phyloP scores from a whole-genome alignment of 2,888 invertebrate species.

The Heteromurus nitidus region DNA sequence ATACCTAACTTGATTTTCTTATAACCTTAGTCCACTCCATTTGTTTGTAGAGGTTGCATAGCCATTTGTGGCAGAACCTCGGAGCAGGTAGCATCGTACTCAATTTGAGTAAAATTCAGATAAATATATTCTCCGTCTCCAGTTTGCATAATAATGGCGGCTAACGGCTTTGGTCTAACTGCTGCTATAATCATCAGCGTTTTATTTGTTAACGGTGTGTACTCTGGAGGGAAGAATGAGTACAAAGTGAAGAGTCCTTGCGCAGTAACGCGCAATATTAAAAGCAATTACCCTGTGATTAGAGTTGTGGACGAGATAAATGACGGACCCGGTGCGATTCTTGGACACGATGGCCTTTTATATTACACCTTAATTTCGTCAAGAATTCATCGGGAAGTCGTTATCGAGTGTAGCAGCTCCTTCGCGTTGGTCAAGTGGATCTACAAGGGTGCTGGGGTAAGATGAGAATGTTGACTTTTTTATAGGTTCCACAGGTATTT shows the following conservation, averaged over 20 bases:
- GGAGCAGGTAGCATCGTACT: no score
- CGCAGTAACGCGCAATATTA: slow-evolving; percentile 30
- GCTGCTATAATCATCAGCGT: not conserved
- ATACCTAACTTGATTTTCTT: no score
- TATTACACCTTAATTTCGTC: slow-evolving; percentile 57
- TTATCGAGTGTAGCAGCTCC: slow-evolving; percentile 64
- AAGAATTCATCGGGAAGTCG: slow-evolving; percentile 53
- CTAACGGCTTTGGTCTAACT: not conserved
- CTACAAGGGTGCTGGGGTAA: slow-evolving; percentile 65
- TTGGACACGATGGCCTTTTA: slow-evolving; percentile 42
- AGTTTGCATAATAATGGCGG: slow-evolving; percentile 14
- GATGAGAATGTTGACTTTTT: slow-evolving; percentile 20
- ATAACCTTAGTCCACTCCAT: no score
- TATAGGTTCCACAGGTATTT: not conserved
- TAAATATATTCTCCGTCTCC: no score
- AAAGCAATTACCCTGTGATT: slow-evolving; percentile 36
- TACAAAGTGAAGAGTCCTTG: slow-evolving; percentile 43
- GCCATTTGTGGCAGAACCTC: no score
- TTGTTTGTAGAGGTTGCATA: no score
- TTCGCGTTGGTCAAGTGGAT: slow-evolving; percentile 58
- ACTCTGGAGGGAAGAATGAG: slow-evolving; percentile 41
- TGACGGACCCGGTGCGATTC: slow-evolving; percentile 50
- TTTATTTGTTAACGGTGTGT: not conserved
- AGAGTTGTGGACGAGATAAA: slow-evolving; percentile 53
- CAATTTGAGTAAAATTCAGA: no score